phyloP scores from a whole-genome alignment of 2,797 vertebrate genomes.

The Pterois miles region DNA sequence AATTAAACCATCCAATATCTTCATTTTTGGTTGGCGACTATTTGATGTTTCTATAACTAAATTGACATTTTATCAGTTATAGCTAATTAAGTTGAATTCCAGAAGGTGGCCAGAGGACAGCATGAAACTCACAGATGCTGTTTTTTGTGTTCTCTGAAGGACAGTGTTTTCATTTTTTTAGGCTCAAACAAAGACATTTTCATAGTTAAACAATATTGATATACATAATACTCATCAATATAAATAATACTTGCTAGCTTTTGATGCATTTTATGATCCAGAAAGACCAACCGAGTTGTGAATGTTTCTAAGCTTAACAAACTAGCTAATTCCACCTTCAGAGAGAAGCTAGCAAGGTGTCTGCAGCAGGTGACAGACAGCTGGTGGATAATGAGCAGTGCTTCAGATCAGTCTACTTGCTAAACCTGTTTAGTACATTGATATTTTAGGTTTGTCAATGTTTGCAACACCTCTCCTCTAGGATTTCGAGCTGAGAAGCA shows the following conservation, averaged over 20 bases:
- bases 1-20: constrained; percentile 7
- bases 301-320: neutral
- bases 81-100: neutral
- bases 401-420: neutral
- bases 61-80: neutral
- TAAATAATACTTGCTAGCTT: neutral
- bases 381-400: neutral
- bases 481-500: neutral
- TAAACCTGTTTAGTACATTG: neutral
- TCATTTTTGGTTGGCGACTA: neutral
- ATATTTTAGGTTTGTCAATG: neutral
- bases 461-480: neutral
- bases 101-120: neutral
- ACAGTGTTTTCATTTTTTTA: neutral
- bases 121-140: neutral
- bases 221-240: too few species aligned
- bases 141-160: neutral
- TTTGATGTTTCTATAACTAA: neutral
- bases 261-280: neutral
- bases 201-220: neutral
- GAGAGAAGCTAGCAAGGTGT: neutral
- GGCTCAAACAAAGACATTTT: neutral
- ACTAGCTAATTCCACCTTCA: neutral
- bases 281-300: neutral
- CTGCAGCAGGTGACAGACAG: neutral